These are phyloP conservation scores for Myotis pilosus DNA, from an alignment of 2,797 vertebrate genomes.

Conservation along the genomic window DNA sequence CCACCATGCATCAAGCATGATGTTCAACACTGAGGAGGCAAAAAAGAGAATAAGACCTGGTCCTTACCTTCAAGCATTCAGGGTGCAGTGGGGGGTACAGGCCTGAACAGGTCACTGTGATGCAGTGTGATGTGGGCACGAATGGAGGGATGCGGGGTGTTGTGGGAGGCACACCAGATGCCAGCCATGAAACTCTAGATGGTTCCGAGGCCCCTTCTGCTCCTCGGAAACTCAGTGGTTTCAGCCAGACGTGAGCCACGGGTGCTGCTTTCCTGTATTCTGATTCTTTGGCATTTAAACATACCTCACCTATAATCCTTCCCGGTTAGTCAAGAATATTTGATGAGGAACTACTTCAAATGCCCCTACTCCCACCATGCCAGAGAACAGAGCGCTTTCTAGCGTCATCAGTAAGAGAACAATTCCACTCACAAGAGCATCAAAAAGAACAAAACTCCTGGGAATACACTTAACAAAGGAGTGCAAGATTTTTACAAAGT, in stretches of 20 bases:
- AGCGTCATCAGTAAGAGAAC: not conserved
- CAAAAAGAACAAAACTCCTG: not conserved
- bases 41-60: not conserved
- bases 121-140: not conserved
- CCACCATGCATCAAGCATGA: not conserved
- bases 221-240: not conserved
- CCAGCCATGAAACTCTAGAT: not conserved
- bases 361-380: not conserved
- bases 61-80: not conserved
- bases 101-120: not conserved
- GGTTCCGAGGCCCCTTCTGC: not conserved
- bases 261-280: not conserved
- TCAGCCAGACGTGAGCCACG: not conserved
- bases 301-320: not conserved
- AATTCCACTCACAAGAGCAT: not conserved
- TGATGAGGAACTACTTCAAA: not conserved
- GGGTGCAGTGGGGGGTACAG: not conserved
- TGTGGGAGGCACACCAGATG: not conserved
- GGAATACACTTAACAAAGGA: not conserved
- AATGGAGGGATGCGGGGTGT: not conserved
- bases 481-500: not conserved
- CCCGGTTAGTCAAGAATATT: not conserved
- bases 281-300: not conserved
- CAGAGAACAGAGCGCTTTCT: not conserved
- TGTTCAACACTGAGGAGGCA: not conserved